Evolutionary conservation across 2,888 invertebrate species (phyloP).

Genomic region (Lissonota sp.): DNA sequence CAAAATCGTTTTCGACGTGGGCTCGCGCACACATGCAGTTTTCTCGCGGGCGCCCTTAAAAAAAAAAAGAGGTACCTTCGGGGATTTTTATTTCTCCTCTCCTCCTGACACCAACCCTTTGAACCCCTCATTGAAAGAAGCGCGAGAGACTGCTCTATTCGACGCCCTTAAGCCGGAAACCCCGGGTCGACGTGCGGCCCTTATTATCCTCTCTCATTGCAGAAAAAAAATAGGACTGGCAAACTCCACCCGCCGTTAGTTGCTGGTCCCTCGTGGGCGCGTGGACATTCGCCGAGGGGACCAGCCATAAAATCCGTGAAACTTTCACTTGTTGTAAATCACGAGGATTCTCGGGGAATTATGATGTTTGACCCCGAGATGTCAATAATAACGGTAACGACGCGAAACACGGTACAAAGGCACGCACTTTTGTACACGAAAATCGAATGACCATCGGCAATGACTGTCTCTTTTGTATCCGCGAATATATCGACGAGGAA

Average conservation of each 20-base stretch:
- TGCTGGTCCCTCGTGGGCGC: not conserved
- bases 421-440: conserved; percentile 16
- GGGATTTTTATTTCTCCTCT: conserved; percentile 45
- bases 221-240: conserved; percentile 39
- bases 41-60: not conserved
- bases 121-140: conserved; percentile 51
- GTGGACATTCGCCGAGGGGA: not conserved
- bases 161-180: conserved; percentile 62
- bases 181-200: conserved; percentile 3
- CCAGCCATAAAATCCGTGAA: not conserved
- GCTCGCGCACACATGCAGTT: not conserved
- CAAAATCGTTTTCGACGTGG: conserved; percentile 51
- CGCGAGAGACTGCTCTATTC: conserved; percentile 52
- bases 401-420: conserved; percentile 28
- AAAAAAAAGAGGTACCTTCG: conserved; percentile 39
- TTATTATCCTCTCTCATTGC: conserved; percentile 19
- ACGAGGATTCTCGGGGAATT: conserved; percentile 40
- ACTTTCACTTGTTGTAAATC: conserved; percentile 58
- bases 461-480: conserved; percentile 20
- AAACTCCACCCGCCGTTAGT: conserved; percentile 12
- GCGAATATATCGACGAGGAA: conserved; percentile 1
- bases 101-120: conserved; percentile 54
- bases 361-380: conserved; percentile 58
- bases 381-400: conserved; percentile 44
- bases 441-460: conserved; percentile 10